Conservation (phyloP, 2,888 invertebrate genomes). For the Ephialtes manifestator region DNA sequence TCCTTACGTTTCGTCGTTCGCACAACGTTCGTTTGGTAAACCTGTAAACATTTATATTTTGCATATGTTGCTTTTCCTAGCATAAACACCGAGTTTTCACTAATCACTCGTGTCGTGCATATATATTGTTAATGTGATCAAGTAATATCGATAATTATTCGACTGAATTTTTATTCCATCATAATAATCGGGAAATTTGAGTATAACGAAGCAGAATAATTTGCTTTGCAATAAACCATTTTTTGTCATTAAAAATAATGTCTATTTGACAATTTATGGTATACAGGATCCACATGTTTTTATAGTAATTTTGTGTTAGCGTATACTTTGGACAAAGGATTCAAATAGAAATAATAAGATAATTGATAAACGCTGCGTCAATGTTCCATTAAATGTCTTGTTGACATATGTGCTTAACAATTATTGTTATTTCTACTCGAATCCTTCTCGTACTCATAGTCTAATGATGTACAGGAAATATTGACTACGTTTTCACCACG, state of each 20-base stretch:
- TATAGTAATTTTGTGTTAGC: conserved; percentile 46
- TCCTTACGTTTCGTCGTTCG: not conserved
- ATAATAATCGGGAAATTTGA: not conserved
- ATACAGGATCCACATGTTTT: not conserved
- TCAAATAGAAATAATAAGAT: conserved; percentile 51
- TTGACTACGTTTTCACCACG: conserved; percentile 84
- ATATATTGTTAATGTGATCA: not conserved
- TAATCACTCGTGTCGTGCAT: conserved; percentile 27
- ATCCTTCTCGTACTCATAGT: conserved; percentile 76
- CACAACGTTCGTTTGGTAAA: conserved; percentile 22
- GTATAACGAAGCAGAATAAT: not conserved
- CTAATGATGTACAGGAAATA: conserved; percentile 83
- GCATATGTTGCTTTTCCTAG: not conserved
- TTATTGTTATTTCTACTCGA: conserved; percentile 64
- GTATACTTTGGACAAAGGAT: conserved; percentile 41
- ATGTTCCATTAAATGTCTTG: not conserved
- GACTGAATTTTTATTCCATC: not conserved
- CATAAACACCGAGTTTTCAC: conserved; percentile 10
- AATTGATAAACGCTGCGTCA: not conserved
- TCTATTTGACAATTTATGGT: not conserved
- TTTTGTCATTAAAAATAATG: not conserved
- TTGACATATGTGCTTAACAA: not conserved
- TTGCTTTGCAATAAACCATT: not conserved
- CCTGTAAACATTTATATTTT: conserved; percentile 29
- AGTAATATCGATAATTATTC: not conserved